These are phyloP conservation scores for Yponomeuta plumbellus DNA, from an alignment of 2,888 invertebrate species.

Conservation along the genomic window DNA sequence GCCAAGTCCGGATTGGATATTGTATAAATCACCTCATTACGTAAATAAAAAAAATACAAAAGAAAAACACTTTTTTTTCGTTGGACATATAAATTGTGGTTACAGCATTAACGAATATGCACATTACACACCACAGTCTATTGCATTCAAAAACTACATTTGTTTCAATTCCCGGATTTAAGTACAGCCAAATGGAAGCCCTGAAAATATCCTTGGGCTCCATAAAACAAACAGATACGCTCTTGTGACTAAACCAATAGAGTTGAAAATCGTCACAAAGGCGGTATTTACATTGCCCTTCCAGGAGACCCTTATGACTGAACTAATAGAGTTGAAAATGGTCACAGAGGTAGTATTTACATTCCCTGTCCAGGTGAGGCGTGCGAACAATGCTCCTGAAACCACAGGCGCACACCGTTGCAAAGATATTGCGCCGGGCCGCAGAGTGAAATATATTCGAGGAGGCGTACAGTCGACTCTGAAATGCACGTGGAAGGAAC, in stretches of 20 bases:
- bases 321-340: neutral
- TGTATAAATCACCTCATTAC: too few species aligned
- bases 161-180: too few species aligned
- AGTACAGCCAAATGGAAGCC: too few species aligned
- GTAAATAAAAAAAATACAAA: too few species aligned
- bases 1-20: too few species aligned
- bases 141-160: too few species aligned
- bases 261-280: neutral
- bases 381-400: neutral
- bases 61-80: too few species aligned
- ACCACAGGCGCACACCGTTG: neutral
- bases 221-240: neutral
- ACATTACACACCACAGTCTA: too few species aligned
- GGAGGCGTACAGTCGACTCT: neutral
- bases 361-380: neutral
- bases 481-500: neutral
- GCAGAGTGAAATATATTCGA: neutral
- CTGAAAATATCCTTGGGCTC: neutral
- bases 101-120: too few species aligned
- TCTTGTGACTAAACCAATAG: neutral
- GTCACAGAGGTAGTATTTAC: neutral
- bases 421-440: neutral
- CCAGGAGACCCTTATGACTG: neutral
- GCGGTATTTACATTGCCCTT: neutral
- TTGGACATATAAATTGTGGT: too few species aligned